Evolutionary conservation across 2,888 invertebrate species (phyloP).

Genomic region (Formica aserva): DNA sequence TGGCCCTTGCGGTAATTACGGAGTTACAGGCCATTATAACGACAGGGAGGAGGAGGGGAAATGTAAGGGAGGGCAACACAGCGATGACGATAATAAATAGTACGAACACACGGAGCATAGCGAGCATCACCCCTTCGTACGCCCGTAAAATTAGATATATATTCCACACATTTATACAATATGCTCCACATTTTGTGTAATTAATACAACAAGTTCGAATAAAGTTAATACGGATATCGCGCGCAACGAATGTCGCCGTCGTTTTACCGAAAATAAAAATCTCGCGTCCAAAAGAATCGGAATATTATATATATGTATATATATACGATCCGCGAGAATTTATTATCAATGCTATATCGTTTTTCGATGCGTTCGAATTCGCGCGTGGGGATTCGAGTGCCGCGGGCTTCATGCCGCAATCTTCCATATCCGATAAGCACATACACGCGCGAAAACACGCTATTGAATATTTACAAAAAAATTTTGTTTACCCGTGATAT

Average conservation of each 20-base stretch:
- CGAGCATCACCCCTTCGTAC: constrained; percentile 34
- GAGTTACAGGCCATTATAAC: constrained; percentile 62
- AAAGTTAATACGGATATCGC: background rate
- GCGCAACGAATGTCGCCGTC: background rate
- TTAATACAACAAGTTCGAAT: constrained; percentile 25
- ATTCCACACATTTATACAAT: constrained; percentile 9
- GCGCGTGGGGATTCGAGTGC: constrained; percentile 2
- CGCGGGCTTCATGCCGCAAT: background rate
- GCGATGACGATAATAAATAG: constrained; percentile 54
- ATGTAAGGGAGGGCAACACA: constrained; percentile 22
- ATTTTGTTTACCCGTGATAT: constrained; percentile 30
- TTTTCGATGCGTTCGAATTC: constrained; percentile 18
- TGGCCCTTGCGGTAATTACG: constrained; percentile 64
- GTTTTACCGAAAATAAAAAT: background rate
- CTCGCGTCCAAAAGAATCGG: background rate
- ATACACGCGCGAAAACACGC: constrained; percentile 10
- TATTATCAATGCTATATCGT: constrained; percentile 17
- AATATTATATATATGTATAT: background rate
- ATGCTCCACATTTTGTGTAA: background rate
- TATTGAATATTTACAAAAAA: constrained; percentile 33
- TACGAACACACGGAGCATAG: constrained; percentile 10
- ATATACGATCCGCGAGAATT: background rate
- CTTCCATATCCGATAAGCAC: constrained; percentile 27
- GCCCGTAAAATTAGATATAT: constrained; percentile 40
- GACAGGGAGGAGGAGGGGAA: background rate